phyloP scores from a whole-genome alignment of 2,888 invertebrate genomes.

The Temnothorax ravouxi region DNA sequence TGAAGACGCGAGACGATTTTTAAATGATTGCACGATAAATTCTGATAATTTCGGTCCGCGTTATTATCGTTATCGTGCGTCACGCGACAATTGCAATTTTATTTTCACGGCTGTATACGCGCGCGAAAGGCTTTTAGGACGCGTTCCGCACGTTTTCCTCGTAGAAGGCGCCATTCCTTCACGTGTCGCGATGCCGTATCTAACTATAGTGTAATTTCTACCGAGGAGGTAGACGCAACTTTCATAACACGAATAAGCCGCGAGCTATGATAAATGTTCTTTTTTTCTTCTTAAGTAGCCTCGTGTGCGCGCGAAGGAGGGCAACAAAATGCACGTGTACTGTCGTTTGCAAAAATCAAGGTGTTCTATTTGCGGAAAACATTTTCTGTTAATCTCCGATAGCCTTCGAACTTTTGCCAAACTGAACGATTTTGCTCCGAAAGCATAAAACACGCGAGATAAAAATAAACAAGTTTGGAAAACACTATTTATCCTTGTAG shows the following conservation, averaged over 20 bases:
- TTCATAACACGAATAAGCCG: slow-evolving; percentile 57
- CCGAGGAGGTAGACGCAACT: slow-evolving; percentile 59
- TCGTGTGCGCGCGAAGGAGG: not conserved
- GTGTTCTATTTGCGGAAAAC: slow-evolving; percentile 4
- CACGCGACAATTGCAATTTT: slow-evolving; percentile 43
- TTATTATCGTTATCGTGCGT: slow-evolving; percentile 4
- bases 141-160: slow-evolving; percentile 47
- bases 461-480: not conserved
- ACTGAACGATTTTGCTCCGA: not conserved
- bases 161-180: slow-evolving; percentile 55
- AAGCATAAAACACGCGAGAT: not conserved
- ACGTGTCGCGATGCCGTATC: slow-evolving; percentile 60
- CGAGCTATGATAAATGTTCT: slow-evolving; percentile 2
- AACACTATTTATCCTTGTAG: not conserved
- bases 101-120: slow-evolving; percentile 46
- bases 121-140: slow-evolving; percentile 32
- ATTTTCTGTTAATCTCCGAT: not conserved
- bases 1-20: not conserved
- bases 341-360: not conserved
- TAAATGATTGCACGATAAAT: not conserved
- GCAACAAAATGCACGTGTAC: slow-evolving; percentile 1
- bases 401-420: slow-evolving; percentile 11
- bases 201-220: slow-evolving; percentile 68
- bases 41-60: not conserved
- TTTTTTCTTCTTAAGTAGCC: not conserved